Conservation (phyloP, 2,113 vertebrate genomes). For the Corythaeola cristata region DNA sequence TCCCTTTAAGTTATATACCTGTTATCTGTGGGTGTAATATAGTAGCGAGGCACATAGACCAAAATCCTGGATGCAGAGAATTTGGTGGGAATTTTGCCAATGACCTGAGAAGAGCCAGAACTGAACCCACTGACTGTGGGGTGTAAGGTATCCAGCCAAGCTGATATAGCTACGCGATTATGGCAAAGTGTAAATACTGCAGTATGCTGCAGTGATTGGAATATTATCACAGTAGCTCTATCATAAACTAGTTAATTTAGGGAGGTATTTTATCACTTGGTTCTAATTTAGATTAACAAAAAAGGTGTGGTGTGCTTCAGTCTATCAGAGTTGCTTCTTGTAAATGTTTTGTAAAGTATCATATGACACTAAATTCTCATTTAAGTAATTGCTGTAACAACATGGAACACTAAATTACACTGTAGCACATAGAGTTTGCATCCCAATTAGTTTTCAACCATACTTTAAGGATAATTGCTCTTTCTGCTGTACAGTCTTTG, state of each 20-base stretch:
- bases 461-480: constrained; percentile 39
- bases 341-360: neutral
- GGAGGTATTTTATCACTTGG: neutral
- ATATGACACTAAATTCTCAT: neutral
- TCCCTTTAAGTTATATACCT: neutral
- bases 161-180: neutral
- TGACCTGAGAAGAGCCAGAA: neutral
- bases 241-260: neutral
- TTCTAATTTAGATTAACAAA: neutral
- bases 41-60: neutral
- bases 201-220: neutral
- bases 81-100: neutral
- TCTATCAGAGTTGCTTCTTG: neutral
- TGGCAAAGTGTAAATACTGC: neutral
- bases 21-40: neutral
- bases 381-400: neutral
- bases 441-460: constrained; percentile 19
- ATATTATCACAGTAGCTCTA: neutral
- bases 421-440: neutral
- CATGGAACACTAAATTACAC: neutral
- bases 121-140: neutral
- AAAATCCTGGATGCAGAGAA: neutral
- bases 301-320: neutral
- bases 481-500: constrained; percentile 32
- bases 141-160: neutral